Base-by-base conservation (phyloP, 2,113 vertebrate species). In the Potamarius usumacintae region DNA sequence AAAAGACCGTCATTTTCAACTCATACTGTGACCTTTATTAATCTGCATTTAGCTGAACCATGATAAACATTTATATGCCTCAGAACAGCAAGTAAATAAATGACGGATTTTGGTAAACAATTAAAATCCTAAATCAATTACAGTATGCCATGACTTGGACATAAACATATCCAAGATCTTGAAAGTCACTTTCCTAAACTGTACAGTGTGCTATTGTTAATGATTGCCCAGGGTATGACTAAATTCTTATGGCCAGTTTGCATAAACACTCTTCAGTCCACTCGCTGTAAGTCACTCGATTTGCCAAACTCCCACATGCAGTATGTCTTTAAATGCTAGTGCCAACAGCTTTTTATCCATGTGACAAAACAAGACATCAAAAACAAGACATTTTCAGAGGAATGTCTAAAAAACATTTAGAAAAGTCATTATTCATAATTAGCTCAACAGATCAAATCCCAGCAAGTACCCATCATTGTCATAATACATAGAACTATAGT, bases 241-340 rank as follows among this genome's bases (percentile, higher is more conserved):
- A 72, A n/a, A 42, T 67, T 67, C 53, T 67, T n/a, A 57, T 42
- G 74, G 30, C 85, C 82, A 63, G 18, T 79, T 85, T 58, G 60
- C 50, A 82, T 85, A 57, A 58, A 69, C 58, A 27, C 71, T 85
- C 52, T 85, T 34, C 53, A 67, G 86, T 87, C 77, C 89, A 76
- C 67, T 85, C 60, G 50, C 72, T 82, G 22, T 82, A 42, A 86
- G 18, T 69, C 86, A 85, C 18, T 48, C 27, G 65, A 85, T 87
- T 86, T 89, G 89, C 89, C 87, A 89, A 84, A 89, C 89, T 30
- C 89, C 89, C 76, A 89, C 89, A 30, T 80, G 82, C 85, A 89
- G 83, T 65, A 87, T 89, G 87, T 62, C 52, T 15, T 78, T 48
- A 22, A 78, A 62, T 84, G 52, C 20, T 69, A 67, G 20, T 83